These are phyloP conservation scores for Hypotaenidia okinawae DNA, from an alignment of 2,797 vertebrate genomes.

Conservation along the genomic window DNA sequence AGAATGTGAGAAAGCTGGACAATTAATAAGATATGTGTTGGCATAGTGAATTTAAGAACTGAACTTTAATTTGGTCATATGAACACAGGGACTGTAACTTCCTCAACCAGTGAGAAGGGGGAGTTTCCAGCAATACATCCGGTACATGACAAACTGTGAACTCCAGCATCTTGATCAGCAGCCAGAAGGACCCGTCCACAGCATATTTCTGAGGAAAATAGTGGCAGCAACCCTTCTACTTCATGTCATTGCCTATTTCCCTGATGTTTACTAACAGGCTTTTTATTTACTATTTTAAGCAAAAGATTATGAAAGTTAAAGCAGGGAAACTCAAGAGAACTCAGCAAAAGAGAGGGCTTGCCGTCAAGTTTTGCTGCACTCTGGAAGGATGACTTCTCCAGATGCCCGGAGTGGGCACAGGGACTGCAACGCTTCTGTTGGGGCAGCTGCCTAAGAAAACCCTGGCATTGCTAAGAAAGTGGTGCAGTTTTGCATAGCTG, in stretches of 20 bases:
- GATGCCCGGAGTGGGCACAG: accelerated
- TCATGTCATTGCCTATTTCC: neutral
- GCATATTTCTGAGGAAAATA: neutral
- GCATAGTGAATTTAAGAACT: neutral
- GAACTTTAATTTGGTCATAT: neutral
- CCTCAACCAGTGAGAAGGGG: accelerated
- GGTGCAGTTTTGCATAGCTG: too few relatives aligned
- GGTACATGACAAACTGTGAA: neutral
- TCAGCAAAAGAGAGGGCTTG: neutral
- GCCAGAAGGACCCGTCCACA: neutral
- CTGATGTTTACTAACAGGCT: accelerated
- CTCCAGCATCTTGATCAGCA: accelerated
- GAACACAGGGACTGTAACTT: neutral
- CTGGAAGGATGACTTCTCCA: accelerated
- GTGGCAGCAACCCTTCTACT: accelerated
- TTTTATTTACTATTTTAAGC: neutral
- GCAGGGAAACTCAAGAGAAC: accelerated
- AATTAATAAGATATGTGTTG: neutral
- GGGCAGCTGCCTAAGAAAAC: neutral
- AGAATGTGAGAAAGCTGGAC: neutral
- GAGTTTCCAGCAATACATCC: neutral
- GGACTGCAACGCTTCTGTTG: accelerated
- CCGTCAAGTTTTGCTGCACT: accelerated
- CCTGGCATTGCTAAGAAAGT: accelerated
- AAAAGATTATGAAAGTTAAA: neutral